Percentiles rank a stretch among this genome's conserved stretches.
Conservation (phyloP, 2,797 vertebrate species). For the Taeniopygia guttata region DNA sequence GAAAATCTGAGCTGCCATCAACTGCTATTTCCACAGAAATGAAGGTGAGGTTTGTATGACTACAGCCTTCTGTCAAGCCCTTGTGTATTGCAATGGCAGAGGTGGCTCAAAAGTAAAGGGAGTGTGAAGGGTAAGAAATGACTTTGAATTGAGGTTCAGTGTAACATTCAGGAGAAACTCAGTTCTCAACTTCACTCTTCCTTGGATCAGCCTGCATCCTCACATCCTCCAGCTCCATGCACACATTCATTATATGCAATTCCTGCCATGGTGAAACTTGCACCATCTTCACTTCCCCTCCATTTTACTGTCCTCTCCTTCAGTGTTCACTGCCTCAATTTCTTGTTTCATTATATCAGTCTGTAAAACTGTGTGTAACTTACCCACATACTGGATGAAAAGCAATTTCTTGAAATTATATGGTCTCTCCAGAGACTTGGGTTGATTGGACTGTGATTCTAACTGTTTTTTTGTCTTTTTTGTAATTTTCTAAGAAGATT, state of each 20-base stretch:
- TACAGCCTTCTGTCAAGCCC: neutral
- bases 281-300: neutral
- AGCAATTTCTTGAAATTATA: neutral
- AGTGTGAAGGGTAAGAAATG: neutral
- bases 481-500: neutral
- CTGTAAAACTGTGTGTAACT: neutral
- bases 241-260: neutral
- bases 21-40: neutral
- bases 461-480: neutral
- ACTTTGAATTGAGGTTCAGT: neutral
- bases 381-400: neutral
- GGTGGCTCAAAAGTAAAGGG: fast-evolving
- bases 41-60: neutral
- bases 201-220: neutral
- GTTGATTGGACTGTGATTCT: neutral
- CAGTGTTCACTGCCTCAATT: neutral
- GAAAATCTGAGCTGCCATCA: neutral
- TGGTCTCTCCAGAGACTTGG: neutral
- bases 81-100: neutral
- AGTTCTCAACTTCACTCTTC: neutral
- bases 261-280: neutral
- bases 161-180: neutral
- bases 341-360: neutral
- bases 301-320: neutral
- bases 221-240: neutral